Conservation (phyloP, 2,113 vertebrate genomes). For the Paedocypris sp. region DNA sequence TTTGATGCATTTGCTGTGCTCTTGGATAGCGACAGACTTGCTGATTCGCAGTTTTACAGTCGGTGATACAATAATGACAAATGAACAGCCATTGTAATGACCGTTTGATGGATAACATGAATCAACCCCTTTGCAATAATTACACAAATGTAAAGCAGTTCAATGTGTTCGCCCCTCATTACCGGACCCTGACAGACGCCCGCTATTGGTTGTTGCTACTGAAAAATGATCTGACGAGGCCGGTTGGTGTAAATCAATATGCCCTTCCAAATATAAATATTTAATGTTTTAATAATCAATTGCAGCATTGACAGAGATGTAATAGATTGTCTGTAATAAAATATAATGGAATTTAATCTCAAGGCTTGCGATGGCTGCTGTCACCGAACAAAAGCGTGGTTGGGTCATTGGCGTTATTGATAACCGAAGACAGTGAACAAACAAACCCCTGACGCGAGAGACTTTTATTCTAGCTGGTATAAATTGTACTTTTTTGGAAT, state of each 20-base stretch:
- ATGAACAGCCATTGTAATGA: conserved; percentile 9
- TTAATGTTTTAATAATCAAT: conserved; percentile 22
- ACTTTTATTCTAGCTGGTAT: not conserved
- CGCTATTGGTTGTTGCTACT: conserved; percentile 9
- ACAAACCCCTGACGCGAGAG: not conserved
- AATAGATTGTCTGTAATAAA: conserved; percentile 14
- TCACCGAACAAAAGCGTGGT: not conserved
- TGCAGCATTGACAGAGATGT: conserved; percentile 17
- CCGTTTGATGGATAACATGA: conserved; percentile 13
- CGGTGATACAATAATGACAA: conserved; percentile 10
- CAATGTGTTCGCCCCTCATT: conserved; percentile 18
- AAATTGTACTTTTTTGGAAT: not conserved
- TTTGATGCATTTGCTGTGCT: not conserved
- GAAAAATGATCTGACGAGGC: conserved; percentile 16
- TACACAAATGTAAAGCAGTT: conserved; percentile 12
- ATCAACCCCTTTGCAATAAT: conserved; percentile 8
- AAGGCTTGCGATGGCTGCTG: not conserved
- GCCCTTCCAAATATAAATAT: conserved; percentile 17
- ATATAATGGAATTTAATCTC: conserved; percentile 14
- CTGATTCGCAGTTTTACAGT: conserved; percentile 2
- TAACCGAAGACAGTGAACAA: not conserved
- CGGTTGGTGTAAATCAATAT: conserved; percentile 13
- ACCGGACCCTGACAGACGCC: conserved; percentile 2
- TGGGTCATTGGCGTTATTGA: not conserved
- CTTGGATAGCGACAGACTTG: not conserved